Conservation (phyloP, 2,113 vertebrate genomes). For the Tautogolabrus adspersus region DNA sequence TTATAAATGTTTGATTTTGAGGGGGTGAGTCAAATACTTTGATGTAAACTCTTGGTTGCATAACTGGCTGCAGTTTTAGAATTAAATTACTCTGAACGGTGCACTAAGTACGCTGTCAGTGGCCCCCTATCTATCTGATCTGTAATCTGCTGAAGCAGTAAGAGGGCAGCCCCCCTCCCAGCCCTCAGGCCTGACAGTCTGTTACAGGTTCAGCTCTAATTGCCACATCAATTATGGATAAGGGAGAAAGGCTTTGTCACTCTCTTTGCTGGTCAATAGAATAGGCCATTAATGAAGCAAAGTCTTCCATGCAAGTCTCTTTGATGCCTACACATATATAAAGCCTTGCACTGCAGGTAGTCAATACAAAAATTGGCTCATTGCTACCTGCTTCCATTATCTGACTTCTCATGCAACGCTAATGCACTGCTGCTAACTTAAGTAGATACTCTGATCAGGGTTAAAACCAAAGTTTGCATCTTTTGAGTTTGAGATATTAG, state of each 20-base stretch:
- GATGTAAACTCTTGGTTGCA: slow-evolving; percentile 63
- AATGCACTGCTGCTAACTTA: slow-evolving; percentile 33
- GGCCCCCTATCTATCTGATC: slow-evolving; percentile 35
- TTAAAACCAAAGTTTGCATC: slow-evolving; percentile 37
- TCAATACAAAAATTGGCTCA: slow-evolving; percentile 57
- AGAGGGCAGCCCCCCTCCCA: slow-evolving; percentile 34
- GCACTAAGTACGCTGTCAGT: slow-evolving; percentile 22
- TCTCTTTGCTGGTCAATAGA: slow-evolving; percentile 55
- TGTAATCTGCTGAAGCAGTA: slow-evolving; percentile 45
- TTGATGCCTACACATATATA: slow-evolving; percentile 36
- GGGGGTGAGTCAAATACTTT: slow-evolving; percentile 70
- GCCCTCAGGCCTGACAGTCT: slow-evolving; percentile 29
- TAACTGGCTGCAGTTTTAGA: slow-evolving; percentile 62
- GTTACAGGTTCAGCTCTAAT: slow-evolving; percentile 56
- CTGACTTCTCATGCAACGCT: slow-evolving; percentile 33
- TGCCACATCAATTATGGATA: slow-evolving; percentile 70
- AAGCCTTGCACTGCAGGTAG: slow-evolving; percentile 14
- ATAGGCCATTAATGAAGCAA: slow-evolving; percentile 62
- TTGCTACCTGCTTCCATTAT: slow-evolving; percentile 42
- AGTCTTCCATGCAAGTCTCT: slow-evolving; percentile 21
- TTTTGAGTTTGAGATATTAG: slow-evolving; percentile 2
- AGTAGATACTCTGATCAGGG: slow-evolving; percentile 24
- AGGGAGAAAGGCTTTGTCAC: slow-evolving; percentile 49
- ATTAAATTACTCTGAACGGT: slow-evolving; percentile 44
- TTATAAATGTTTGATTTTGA: slow-evolving; percentile 76